Evolutionary conservation across 1,140 invertebrate species (phyloP).

Genomic region (Bombus cullumanus): DNA sequence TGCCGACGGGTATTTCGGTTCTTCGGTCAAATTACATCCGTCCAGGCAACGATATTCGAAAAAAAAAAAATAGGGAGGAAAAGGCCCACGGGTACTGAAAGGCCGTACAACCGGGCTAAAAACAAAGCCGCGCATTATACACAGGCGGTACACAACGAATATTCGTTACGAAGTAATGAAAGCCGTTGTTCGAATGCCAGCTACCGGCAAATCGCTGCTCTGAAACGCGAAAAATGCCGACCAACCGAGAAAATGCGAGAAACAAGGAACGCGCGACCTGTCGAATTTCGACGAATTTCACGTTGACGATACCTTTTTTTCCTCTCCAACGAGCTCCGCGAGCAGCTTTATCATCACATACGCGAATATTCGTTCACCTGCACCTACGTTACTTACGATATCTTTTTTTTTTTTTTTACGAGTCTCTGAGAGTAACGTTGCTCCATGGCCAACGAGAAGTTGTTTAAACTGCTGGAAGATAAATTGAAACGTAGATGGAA

Average conservation of each 20-base stretch:
- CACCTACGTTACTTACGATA: neutral
- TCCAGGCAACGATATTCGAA: constrained; percentile 9
- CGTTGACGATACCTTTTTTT: neutral
- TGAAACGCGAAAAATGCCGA: constrained; percentile 26
- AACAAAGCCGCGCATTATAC: constrained; percentile 40
- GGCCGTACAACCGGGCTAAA: neutral
- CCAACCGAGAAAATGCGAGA: constrained; percentile 1
- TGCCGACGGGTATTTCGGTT: constrained; percentile 1
- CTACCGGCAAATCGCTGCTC: constrained; percentile 21
- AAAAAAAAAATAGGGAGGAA: neutral
- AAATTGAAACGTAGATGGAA: neutral
- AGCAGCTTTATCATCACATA: neutral
- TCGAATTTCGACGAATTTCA: constrained; percentile 10
- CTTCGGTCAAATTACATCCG: constrained; percentile 19
- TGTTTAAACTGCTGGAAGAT: neutral
- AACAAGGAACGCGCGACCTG: neutral
- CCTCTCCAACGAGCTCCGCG: neutral
- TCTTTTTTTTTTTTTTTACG: neutral
- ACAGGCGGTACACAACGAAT: constrained; percentile 29
- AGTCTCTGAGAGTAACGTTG: neutral
- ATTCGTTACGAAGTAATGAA: constrained; percentile 43
- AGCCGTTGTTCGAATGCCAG: constrained; percentile 39
- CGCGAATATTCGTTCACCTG: neutral
- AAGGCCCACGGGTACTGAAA: neutral
- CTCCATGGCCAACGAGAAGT: neutral